Evolutionary conservation across 2,888 invertebrate genomes (phyloP), one percentile per base, ranked within the genome.

Genomic region (Morpho achilles): DNA sequence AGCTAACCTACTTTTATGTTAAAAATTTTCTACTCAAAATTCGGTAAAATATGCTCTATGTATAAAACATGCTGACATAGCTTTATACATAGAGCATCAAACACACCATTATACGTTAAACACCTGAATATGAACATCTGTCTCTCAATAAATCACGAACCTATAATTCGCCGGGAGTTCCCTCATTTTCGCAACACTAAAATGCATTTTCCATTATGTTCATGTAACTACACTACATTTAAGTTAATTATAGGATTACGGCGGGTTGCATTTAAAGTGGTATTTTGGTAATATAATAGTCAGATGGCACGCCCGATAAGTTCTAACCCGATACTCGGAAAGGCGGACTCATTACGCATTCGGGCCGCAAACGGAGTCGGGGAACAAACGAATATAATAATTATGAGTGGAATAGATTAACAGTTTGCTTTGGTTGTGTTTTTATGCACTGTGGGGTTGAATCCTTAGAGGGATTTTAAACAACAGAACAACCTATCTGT

Each of bases 251-350:
- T 84, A 84, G 88, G 84, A 84, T 85, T 84, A 85, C 75, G 76
- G 67, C 69, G 77, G 77, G 79, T 75, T 85, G 89, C 81, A 85
- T 88, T 88, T 87, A 82, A 85, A 86, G 83, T 82, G 80, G 84
- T 85, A 87, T 90, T 90, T 89, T 82, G 87, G 88, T 88, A 89
- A 88, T 87, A 87, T 87, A 87, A 87, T 84, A 87, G 89, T 88
- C 82, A 84, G 89, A 89, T 89, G 85, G 89, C 86, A 89, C 88
- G 88, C 83, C 78, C 79, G 89, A 89, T 89, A 87, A 80, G 76
- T 79, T 74, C 81, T 75, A 77, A 77, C 76, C 73, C 76, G 82
- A 84, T 90, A 89, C 89, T 83, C 78, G 83, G 88, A 90, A 89
- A 84, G 80, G 77, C 74, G 75, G 66, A 73, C 82, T 84, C 80